Conservation (phyloP, 1,140 invertebrate genomes). For the Cotesia glomerata region DNA sequence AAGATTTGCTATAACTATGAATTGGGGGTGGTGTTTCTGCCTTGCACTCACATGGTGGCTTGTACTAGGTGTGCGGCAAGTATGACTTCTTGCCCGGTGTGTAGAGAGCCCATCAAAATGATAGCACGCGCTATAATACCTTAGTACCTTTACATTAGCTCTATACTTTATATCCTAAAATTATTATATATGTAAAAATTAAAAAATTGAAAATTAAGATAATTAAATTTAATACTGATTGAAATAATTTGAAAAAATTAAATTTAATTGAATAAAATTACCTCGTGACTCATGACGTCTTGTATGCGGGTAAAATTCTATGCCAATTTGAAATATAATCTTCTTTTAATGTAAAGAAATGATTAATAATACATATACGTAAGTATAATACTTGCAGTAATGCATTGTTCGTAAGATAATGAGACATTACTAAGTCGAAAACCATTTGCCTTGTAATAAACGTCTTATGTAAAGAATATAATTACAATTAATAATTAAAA, state of each 20-base stretch:
- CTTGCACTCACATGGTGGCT: slow-evolving; percentile 86
- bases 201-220: background rate
- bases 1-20: slow-evolving; percentile 84
- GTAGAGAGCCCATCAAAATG: slow-evolving; percentile 74
- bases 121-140: slow-evolving; percentile 81
- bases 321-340: background rate
- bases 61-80: slow-evolving; percentile 83
- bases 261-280: slow-evolving; percentile 17
- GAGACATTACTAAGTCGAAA: no score
- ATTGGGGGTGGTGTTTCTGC: slow-evolving; percentile 85
- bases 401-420: no score
- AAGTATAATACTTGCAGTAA: background rate
- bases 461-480: no score
- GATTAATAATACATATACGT: background rate
- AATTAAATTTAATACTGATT: background rate
- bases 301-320: slow-evolving; percentile 44
- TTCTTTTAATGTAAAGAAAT: no score
- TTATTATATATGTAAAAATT: background rate
- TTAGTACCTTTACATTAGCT: slow-evolving; percentile 50
- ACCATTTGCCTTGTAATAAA: no score
- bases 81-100: slow-evolving; percentile 82
- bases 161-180: background rate
- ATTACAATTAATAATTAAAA: no score
- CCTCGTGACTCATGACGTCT: slow-evolving; percentile 46
- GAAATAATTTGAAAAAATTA: background rate